Conservation (phyloP, 2,113 vertebrate genomes). For the Brachypodius melanocephalos region DNA sequence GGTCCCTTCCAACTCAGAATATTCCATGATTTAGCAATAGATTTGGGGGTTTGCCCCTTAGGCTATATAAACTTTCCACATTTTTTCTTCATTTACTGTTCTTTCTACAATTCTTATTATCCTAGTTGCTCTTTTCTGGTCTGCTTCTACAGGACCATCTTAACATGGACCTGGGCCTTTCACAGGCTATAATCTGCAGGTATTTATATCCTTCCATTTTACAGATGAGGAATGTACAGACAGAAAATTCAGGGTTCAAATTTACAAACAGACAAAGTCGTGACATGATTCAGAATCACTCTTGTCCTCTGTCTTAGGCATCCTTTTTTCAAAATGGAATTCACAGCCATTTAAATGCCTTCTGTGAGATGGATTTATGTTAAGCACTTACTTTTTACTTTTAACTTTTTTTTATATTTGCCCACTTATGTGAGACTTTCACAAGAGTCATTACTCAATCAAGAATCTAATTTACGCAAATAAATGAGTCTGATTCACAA, state of each 20-base stretch:
- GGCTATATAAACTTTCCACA: not conserved
- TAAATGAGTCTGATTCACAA: not conserved
- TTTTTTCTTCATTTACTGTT: not conserved
- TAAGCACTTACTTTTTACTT: not conserved
- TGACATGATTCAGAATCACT: not conserved
- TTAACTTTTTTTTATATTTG: not conserved
- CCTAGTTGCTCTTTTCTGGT: not conserved
- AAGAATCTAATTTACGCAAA: not conserved
- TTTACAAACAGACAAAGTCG: not conserved
- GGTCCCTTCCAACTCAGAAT: not conserved
- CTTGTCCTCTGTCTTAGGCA: not conserved
- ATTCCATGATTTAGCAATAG: not conserved
- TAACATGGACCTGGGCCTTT: not conserved
- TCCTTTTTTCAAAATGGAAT: not conserved
- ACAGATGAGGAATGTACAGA: not conserved
- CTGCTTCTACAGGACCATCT: not conserved
- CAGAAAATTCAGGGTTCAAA: not conserved
- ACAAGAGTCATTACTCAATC: not conserved
- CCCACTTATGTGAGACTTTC: not conserved
- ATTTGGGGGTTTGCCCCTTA: accelerated
- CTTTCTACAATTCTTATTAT: not conserved
- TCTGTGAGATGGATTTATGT: not conserved
- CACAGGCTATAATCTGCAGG: not conserved
- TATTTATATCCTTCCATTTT: not conserved
- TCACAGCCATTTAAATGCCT: not conserved